These are phyloP conservation scores for Carettochelys insculpta DNA, from an alignment of 2,113 vertebrate species.

Conservation along the genomic window DNA sequence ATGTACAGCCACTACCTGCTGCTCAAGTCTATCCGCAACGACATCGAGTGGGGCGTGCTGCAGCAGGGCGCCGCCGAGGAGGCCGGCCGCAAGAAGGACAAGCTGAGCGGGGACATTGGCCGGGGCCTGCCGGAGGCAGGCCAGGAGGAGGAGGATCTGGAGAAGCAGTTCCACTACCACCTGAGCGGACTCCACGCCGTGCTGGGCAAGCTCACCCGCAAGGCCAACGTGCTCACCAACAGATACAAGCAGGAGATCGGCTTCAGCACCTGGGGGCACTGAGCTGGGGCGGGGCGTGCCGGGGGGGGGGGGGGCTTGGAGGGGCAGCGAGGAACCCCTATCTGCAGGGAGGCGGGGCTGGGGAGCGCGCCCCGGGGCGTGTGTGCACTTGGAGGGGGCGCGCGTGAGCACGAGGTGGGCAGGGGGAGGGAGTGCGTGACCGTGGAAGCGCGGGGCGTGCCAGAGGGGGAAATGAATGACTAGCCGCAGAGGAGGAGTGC, in stretches of 20 bases:
- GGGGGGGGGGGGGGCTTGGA: not conserved
- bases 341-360: not conserved
- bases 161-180: slow-evolving; percentile 94
- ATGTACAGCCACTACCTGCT: slow-evolving; percentile 94
- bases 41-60: slow-evolving; percentile 95
- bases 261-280: slow-evolving; percentile 88
- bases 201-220: slow-evolving; percentile 91
- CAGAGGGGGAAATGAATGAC: not conserved
- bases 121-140: slow-evolving; percentile 77
- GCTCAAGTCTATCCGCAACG: slow-evolving; percentile 93
- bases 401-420: not conserved
- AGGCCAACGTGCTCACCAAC: slow-evolving; percentile 93
- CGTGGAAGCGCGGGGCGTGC: not conserved
- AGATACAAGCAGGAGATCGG: slow-evolving; percentile 96
- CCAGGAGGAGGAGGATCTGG: slow-evolving; percentile 86
- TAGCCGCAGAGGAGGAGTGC: too few relatives aligned
- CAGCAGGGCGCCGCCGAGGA: slow-evolving; percentile 80
- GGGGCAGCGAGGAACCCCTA: not conserved
- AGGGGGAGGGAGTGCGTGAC: not conserved
- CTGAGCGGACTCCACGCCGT: slow-evolving; percentile 92
- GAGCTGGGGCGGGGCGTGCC: slow-evolving; percentile 42
- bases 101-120: slow-evolving; percentile 69
- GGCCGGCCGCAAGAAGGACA: slow-evolving; percentile 77
- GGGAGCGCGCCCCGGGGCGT: not conserved
- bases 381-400: not conserved